These are phyloP conservation scores for Rhodophaea formosa DNA, from an alignment of 2,888 invertebrate genomes.

Conservation along the genomic window DNA sequence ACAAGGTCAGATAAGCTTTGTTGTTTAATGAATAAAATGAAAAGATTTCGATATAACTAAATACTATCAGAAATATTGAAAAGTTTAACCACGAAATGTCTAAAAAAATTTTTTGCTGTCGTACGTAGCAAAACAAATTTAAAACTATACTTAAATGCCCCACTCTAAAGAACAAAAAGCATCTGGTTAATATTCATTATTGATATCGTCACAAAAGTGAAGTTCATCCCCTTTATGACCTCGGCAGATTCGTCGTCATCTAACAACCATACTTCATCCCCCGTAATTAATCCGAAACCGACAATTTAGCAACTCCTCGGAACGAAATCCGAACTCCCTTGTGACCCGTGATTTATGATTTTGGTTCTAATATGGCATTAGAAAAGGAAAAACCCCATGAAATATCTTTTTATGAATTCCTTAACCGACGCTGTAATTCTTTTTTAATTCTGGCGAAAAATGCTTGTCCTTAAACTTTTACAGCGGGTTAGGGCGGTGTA, in stretches of 20 bases:
- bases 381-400: conserved; percentile 1
- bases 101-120: too few species aligned
- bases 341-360: conserved; percentile 13
- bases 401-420: background rate
- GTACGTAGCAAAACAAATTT: too few species aligned
- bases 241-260: conserved; percentile 1
- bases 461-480: background rate
- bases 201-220: background rate
- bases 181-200: background rate
- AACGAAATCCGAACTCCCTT: conserved; percentile 12
- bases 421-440: background rate
- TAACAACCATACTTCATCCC: conserved; percentile 10
- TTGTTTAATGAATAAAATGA: too few species aligned
- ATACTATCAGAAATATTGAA: too few species aligned
- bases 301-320: conserved; percentile 11
- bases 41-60: too few species aligned
- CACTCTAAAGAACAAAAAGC: background rate
- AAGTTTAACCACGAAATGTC: too few species aligned
- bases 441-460: background rate
- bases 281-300: conserved; percentile 13
- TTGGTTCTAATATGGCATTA: conserved; percentile 4
- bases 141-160: background rate
- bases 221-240: background rate
- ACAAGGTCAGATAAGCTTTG: too few species aligned
- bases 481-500: background rate